Evolutionary conservation across 2,888 invertebrate species (phyloP), one percentile per base, ranked within the genome.

Genomic region (Melipona bicolor): DNA sequence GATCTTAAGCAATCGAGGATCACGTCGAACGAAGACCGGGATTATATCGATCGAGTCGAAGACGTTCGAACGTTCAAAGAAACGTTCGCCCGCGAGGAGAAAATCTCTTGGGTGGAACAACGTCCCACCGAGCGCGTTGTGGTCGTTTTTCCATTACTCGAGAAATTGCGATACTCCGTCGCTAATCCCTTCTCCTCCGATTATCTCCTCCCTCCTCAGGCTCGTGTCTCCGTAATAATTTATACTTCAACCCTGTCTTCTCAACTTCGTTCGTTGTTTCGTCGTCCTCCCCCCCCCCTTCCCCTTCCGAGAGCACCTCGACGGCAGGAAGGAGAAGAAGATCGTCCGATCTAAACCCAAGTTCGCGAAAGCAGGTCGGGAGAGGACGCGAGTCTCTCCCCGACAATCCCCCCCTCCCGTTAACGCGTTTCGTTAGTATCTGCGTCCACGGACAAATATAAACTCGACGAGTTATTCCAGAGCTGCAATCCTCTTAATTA

Each of bases 401-500:
- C 64, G 43, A 19, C 4, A 3, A 3, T 65, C 65, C 1, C 13
- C 21, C 24, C 15, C 13, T 0, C 43, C 24, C 17, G 50, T 50
- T 24, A 32, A 49, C 77, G 36, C 11, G 17, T 27, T 43, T 52
- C n/a, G 24, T 87, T 88, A 90, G 87, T 94, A 92, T 74, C 87
- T 61, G 79, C 85, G 49, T 50, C 79, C 27, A 54, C 87, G 86
- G 88, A 91, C 92, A 87, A 92, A 92, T 92, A 93, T 93, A 93
- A 93, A 91, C 90, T 84, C 85, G 86, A 68, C 87, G 87, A 88
- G 91, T 64, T 93, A 93, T 93, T 93, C 91, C 88, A 86, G 91
- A 90, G 92, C 85, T 86, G 90, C 91, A 89, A 91, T 92, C 90
- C 85, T 92, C 91, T 92, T 92, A 92, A 93, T 93, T 93, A 92